Evolutionary conservation across 2,888 invertebrate genomes (phyloP), one percentile per base, ranked within the genome.

Genomic region (Tachystola acroxantha): DNA sequence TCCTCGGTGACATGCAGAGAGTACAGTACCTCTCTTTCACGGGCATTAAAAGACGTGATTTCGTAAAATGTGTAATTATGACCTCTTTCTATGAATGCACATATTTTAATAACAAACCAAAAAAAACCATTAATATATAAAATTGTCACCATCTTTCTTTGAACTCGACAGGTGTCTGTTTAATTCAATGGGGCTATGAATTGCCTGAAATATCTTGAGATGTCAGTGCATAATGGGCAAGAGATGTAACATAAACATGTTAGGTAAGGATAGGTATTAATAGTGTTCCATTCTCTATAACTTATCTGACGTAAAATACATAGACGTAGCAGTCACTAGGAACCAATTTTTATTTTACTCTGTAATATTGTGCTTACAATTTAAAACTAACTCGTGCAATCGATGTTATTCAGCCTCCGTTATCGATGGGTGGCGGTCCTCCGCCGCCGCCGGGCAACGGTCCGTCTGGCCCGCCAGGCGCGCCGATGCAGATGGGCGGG

Each of bases 401-500:
- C n/a, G n/a, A n/a, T n/a, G n/a, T n/a, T n/a, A n/a, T 32, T 7
- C 47, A 82, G 82, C 74, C 61, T 11, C 71, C 79, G 2, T 78
- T 88, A 43, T 77, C 88, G 7, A 72, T 85, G 80, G 73, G 74
- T 59, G 74, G 76, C 2, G 82, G 79, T 11, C 81, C 78, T 2
- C 78, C 81, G 1, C 73, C 78, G 2, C 79, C 82, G 1, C 73
- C 78, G 0, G 82, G 84, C 9, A 82, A 80, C 39, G 82, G 81
- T 0, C 74, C 77, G 1, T 57, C 32, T 1, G 58, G 44, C 1
- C 49, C 56, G 1, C 48, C 56, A 2, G 63, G 60, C 2, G 58
- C 48, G 3, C 64, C 71, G 1, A 37, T 73, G 32, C 59, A 69
- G 3, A 48, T 70, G 16, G 48, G 53, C 1, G 81, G 71, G 0